These are phyloP conservation scores for Drosophila sucinea DNA, from an alignment of 1,140 invertebrate species.

Conservation along the genomic window DNA sequence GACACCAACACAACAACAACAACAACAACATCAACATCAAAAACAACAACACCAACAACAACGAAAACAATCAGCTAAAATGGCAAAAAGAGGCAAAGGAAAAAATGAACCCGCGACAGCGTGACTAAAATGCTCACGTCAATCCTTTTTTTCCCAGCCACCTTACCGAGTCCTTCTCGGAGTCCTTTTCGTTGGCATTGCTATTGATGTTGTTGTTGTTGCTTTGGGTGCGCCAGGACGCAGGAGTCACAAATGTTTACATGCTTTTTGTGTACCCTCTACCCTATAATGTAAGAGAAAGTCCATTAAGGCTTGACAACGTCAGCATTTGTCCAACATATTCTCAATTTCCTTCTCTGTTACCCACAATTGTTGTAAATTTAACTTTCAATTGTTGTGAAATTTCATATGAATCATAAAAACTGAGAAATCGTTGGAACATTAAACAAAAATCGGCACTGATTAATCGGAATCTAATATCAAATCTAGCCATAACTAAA, in stretches of 20 bases:
- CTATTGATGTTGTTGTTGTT: constrained; percentile 31
- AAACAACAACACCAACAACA: constrained; percentile 34
- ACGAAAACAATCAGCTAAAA: constrained; percentile 76
- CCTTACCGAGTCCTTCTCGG: background rate
- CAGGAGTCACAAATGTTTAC: constrained; percentile 45
- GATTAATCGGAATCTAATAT: too few species aligned
- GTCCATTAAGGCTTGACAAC: background rate
- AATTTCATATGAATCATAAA: too few species aligned
- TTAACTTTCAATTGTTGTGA: too few species aligned
- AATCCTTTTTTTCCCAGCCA: constrained; percentile 58
- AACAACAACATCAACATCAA: constrained; percentile 9
- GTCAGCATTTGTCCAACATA: too few species aligned
- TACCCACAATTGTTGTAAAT: too few species aligned
- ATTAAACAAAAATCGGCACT: too few species aligned
- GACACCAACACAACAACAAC: constrained; percentile 25
- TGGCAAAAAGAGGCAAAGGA: constrained; percentile 62
- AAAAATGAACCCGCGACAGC: constrained; percentile 51
- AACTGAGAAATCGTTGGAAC: too few species aligned
- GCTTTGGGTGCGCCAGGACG: constrained; percentile 57
- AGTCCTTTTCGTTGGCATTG: constrained; percentile 15
- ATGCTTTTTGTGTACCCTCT: constrained; percentile 26
- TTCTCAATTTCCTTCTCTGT: too few species aligned
- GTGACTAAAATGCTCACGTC: constrained; percentile 73
- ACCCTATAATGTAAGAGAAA: background rate
- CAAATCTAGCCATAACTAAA: too few species aligned